Evolutionary conservation across 2,888 invertebrate genomes (phyloP).

Genomic region (Apamea sordens): DNA sequence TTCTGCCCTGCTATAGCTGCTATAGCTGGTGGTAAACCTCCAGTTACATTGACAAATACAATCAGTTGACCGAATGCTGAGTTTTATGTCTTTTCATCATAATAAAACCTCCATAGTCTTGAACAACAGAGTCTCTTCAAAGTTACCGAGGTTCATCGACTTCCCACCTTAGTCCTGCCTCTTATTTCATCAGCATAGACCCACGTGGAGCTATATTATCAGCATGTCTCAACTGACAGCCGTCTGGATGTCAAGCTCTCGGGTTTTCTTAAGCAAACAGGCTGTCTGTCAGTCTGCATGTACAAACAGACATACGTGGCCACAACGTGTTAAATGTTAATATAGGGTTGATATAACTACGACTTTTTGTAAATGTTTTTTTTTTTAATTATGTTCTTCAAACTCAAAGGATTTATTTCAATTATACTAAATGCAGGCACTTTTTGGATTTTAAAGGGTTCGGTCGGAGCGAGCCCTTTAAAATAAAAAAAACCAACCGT

Average conservation of each 20-base stretch:
- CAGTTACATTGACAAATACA: not conserved
- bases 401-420: not conserved
- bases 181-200: slow-evolving; percentile 14
- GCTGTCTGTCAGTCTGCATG: slow-evolving; percentile 69
- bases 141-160: slow-evolving; percentile 26
- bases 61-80: not conserved
- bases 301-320: slow-evolving; percentile 61
- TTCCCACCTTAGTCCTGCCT: slow-evolving; percentile 10
- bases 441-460: not conserved
- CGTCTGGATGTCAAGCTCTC: slow-evolving; percentile 31
- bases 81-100: not conserved
- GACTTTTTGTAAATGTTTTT: not conserved
- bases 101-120: not conserved
- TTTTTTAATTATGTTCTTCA: not conserved
- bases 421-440: not conserved
- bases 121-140: not conserved
- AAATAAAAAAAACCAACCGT: too few relatives aligned
- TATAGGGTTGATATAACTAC: slow-evolving; percentile 52
- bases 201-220: slow-evolving; percentile 28
- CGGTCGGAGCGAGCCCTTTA: not conserved
- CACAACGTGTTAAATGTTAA: slow-evolving; percentile 3
- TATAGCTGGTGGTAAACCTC: too few relatives aligned
- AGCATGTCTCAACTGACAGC: slow-evolving; percentile 25
- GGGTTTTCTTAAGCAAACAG: slow-evolving; percentile 69
- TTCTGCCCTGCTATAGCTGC: too few relatives aligned